Evolutionary conservation across 1,140 invertebrate genomes (phyloP).

Genomic region (Trichoplusia ni): DNA sequence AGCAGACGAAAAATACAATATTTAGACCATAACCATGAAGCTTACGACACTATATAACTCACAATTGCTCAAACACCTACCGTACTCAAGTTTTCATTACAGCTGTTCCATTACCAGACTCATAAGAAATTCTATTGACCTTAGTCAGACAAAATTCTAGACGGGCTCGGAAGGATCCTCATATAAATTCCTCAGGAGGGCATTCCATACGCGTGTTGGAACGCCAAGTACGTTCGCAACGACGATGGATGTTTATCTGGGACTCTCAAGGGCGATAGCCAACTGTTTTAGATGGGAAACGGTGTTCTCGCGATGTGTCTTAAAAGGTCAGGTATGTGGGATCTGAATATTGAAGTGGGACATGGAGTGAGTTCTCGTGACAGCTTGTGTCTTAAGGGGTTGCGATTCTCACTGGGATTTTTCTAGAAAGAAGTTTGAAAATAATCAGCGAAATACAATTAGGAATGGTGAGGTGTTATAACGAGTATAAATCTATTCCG

Average conservation of each 20-base stretch:
- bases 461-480: no score
- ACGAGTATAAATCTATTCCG: no score
- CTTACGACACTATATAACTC: no score
- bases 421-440: no score
- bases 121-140: constrained; percentile 15
- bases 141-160: constrained; percentile 2
- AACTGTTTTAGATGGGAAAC: not conserved
- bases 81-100: not conserved
- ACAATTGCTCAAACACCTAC: not conserved
- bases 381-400: no score
- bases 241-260: not conserved
- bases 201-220: not conserved
- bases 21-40: no score
- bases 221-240: not conserved
- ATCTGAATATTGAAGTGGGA: no score
- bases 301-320: no score
- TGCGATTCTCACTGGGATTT: no score
- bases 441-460: no score
- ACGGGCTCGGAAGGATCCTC: not conserved
- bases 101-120: not conserved
- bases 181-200: constrained; percentile 5
- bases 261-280: not conserved
- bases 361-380: no score
- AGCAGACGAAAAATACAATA: no score
- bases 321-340: not conserved